Conservation (phyloP, 2,888 invertebrate species). For the Torymus aiolomorphi region DNA sequence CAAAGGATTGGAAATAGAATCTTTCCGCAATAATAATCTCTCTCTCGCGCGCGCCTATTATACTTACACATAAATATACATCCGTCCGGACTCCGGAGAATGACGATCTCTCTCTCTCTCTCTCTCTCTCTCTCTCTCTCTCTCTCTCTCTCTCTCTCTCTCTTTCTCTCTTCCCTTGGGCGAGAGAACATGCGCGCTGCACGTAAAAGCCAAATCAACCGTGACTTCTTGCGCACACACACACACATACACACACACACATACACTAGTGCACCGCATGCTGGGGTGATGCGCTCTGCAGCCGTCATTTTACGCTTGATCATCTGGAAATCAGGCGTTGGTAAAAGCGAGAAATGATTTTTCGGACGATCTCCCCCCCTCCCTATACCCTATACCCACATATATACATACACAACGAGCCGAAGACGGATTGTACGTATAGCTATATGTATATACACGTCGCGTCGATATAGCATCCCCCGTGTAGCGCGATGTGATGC, state of each 20-base stretch:
- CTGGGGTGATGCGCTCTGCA: neutral
- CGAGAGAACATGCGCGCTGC: neutral
- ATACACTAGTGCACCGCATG: neutral
- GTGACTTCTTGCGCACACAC: slow-evolving; percentile 45
- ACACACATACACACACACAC: neutral
- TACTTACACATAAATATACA: slow-evolving; percentile 3
- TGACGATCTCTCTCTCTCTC: too few relatives aligned
- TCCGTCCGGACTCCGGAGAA: neutral
- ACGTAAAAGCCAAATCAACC: slow-evolving; percentile 43
- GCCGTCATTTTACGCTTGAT: slow-evolving; percentile 56
- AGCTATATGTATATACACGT: neutral
- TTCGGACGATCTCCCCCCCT: slow-evolving; percentile 18
- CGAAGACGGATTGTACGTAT: too few relatives aligned
- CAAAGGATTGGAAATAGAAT: slow-evolving; percentile 38
- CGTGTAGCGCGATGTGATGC: too few relatives aligned
- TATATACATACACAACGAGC: too few relatives aligned
- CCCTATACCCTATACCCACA: too few relatives aligned
- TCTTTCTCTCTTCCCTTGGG: too few relatives aligned
- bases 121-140: too few relatives aligned
- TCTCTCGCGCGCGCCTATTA: too few relatives aligned
- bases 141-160: too few relatives aligned
- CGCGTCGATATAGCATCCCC: neutral
- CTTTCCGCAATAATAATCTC: slow-evolving; percentile 10
- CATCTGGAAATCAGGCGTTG: slow-evolving; percentile 53
- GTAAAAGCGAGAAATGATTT: slow-evolving; percentile 50